Evolutionary conservation across 2,113 vertebrate genomes (phyloP).

Genomic region (Montifringilla adamsi): DNA sequence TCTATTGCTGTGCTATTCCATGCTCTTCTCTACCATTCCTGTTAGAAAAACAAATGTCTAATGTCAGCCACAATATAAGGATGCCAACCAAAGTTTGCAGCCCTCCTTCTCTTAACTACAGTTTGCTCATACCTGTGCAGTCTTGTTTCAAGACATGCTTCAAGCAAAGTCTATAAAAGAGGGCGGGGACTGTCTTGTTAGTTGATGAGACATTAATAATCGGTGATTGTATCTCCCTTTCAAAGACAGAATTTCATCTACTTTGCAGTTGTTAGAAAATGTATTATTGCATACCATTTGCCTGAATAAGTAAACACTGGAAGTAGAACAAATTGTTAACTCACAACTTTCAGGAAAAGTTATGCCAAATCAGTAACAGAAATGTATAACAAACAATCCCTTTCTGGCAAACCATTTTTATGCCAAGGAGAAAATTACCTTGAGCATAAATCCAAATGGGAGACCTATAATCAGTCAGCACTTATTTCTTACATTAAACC

Average conservation of each 20-base stretch:
- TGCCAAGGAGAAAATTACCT: neutral
- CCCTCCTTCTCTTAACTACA: constrained; percentile 49
- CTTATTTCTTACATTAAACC: neutral
- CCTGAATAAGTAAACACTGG: neutral
- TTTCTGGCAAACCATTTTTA: neutral
- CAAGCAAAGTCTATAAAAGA: constrained; percentile 69
- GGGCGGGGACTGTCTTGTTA: constrained; percentile 54
- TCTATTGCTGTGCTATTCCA: neutral
- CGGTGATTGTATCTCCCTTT: constrained; percentile 44
- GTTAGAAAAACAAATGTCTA: constrained; percentile 35
- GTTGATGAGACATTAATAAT: constrained; percentile 64
- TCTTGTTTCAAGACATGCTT: constrained; percentile 69
- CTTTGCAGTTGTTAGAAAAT: constrained; percentile 36
- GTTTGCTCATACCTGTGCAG: constrained; percentile 70
- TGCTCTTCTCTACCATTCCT: neutral
- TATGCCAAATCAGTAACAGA: neutral
- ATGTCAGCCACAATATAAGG: constrained; percentile 35
- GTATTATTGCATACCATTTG: neutral
- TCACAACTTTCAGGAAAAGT: neutral
- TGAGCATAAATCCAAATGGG: neutral
- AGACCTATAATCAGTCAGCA: neutral
- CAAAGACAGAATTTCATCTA: constrained; percentile 21
- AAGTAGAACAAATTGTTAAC: neutral
- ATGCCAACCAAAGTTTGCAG: constrained; percentile 5
- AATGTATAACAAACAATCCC: neutral